phyloP scores from a whole-genome alignment of 2,888 invertebrate species.

The Bruchidius siliquastri region DNA sequence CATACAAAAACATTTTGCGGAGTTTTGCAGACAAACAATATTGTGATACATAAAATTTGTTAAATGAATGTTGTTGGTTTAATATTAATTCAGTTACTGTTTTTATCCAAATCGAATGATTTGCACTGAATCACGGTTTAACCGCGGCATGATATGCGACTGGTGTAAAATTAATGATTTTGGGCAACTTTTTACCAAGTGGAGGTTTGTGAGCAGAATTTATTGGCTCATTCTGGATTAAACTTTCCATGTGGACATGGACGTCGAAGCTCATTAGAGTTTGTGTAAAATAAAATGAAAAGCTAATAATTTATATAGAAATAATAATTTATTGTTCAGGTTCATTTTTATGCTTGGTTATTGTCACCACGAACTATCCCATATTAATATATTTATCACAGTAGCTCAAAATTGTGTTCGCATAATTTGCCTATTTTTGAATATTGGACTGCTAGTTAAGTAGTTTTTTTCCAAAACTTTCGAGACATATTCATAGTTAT shows the following conservation, averaged over 20 bases:
- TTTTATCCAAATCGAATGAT: neutral
- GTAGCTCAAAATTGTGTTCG: too few relatives aligned
- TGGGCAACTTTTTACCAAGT: neutral
- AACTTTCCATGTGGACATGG: neutral
- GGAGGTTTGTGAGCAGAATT: neutral
- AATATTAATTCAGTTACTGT: neutral
- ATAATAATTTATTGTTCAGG: too few relatives aligned
- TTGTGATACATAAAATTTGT: neutral
- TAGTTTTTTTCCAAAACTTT: too few relatives aligned
- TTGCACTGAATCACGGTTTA: neutral
- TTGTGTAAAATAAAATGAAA: too few relatives aligned
- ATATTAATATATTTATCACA: too few relatives aligned
- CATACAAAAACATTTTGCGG: neutral
- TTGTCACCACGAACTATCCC: too few relatives aligned
- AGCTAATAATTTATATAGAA: too few relatives aligned
- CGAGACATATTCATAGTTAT: too few relatives aligned
- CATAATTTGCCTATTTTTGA: too few relatives aligned
- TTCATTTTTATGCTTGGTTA: too few relatives aligned
- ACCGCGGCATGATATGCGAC: neutral
- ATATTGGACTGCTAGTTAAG: too few relatives aligned
- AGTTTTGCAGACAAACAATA: neutral
- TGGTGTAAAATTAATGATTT: neutral
- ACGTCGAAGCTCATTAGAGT: too few relatives aligned
- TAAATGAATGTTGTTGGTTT: neutral
- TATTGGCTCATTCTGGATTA: neutral